phyloP scores from a whole-genome alignment of 2,113 vertebrate genomes.

The Siniperca chuatsi region DNA sequence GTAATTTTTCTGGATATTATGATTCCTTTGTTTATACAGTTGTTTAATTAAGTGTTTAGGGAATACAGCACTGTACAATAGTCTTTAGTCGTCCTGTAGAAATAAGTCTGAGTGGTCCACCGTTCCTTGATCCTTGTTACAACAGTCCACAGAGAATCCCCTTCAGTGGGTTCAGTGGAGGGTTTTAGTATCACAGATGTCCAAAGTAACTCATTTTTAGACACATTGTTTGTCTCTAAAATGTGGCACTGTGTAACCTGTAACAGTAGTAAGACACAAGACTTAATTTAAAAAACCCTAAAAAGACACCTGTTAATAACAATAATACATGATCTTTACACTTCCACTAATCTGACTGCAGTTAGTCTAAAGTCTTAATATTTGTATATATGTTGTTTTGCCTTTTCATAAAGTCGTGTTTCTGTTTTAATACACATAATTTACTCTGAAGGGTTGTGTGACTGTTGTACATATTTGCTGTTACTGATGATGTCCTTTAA shows the following conservation, averaged over 20 bases:
- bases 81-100: neutral
- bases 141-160: neutral
- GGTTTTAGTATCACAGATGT: neutral
- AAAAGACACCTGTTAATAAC: neutral
- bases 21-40: conserved; percentile 15
- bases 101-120: neutral
- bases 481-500: conserved; percentile 1
- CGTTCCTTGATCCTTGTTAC: neutral
- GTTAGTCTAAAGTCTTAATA: too few relatives aligned
- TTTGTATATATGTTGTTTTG: too few relatives aligned
- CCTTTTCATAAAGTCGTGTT: neutral
- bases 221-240: neutral
- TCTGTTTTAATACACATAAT: neutral
- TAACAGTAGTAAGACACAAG: too few relatives aligned
- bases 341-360: neutral
- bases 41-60: conserved; percentile 43
- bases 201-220: neutral
- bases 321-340: too few relatives aligned
- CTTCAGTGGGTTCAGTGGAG: neutral
- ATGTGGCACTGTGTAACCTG: neutral
- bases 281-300: neutral
- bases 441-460: neutral
- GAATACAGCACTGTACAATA: conserved; percentile 25
- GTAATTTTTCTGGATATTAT: neutral
- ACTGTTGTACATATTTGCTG: neutral